Conservation (phyloP, 2,888 invertebrate species). For the Clivina fossor region DNA sequence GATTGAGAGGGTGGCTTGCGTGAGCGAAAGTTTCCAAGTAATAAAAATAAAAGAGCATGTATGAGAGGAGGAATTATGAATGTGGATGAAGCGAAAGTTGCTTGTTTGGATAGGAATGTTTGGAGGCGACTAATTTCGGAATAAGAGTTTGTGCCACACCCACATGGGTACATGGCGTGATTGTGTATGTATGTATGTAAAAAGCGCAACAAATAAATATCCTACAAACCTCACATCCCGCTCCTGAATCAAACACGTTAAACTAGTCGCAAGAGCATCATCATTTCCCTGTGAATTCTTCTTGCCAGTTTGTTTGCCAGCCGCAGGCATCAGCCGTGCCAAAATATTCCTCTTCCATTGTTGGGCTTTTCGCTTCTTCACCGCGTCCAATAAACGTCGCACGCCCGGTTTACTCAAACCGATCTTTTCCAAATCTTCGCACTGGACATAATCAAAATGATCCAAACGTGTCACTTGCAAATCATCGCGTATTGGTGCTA, state of each 20-base stretch:
- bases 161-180: too few species aligned
- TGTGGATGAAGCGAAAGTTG: too few species aligned
- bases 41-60: too few species aligned
- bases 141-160: too few species aligned
- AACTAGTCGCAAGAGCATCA: conserved; percentile 48
- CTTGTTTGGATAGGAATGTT: too few species aligned
- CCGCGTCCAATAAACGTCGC: conserved; percentile 85
- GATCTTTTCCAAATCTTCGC: conserved; percentile 91
- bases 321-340: conserved; percentile 69
- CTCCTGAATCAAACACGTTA: conserved; percentile 83
- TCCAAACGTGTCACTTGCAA: conserved; percentile 86
- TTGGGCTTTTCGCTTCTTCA: conserved; percentile 82
- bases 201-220: conserved; percentile 2
- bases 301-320: conserved; percentile 56
- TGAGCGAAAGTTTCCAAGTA: too few species aligned
- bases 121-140: too few species aligned
- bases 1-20: too few species aligned
- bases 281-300: conserved; percentile 43
- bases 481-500: conserved; percentile 86
- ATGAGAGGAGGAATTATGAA: too few species aligned
- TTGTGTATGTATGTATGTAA: conserved; percentile 8
- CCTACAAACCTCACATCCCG: conserved; percentile 67
- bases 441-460: conserved; percentile 96
- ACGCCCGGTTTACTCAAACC: conserved; percentile 90
- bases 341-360: conserved; percentile 82